Base-by-base conservation (phyloP, 1,140 invertebrate genomes). In the Drosophila carrolli region DNA sequence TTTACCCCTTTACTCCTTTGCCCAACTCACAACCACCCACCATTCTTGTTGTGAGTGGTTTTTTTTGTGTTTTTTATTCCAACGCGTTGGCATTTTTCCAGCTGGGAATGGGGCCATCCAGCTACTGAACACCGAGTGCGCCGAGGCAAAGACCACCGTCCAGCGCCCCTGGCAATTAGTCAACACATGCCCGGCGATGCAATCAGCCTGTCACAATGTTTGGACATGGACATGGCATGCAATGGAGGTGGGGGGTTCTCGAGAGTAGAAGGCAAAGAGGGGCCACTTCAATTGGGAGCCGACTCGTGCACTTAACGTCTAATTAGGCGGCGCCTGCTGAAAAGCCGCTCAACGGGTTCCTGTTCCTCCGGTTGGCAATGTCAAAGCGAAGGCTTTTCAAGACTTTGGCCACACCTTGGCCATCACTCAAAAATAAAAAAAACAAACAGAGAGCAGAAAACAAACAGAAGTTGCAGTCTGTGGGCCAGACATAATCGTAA, bases 161-260 rank as follows among this genome's bases (percentile, higher is more conserved):
- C 59, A 55, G 67, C 53, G 75, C 71, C 63, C 51, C 62, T 44
- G 82, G 78, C 81, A 81, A 85, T 85, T 85, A 85, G 81, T 81
- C 78, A 86, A 54, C 77, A 72, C 70, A 78, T 46, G 56, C 43
- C 56, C 38, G 47, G 50, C 62, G 65, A 86, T 86, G 82, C 82
- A 74, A 86, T 81, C 82, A 74, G 82, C 59, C 73, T 86, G 78
- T 84, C 82, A 86, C 67, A 86, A 86, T 84, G 82, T 84, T 81
- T 86, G 81, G 50, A 86, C 82, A 78, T 43, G 44, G 54, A 38
- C 43, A 44, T 40, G 44, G 46, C 56, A 68, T 48, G 59, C 35
- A 14, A 32, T 14, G 27, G 23, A 48, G 19, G 38, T 4, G 23
- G 11, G 13, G 5, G 11, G 16, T 48, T 27, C 10, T 53, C 11